Evolutionary conservation across 2,113 vertebrate species (phyloP).

Genomic region (Martes martes): DNA sequence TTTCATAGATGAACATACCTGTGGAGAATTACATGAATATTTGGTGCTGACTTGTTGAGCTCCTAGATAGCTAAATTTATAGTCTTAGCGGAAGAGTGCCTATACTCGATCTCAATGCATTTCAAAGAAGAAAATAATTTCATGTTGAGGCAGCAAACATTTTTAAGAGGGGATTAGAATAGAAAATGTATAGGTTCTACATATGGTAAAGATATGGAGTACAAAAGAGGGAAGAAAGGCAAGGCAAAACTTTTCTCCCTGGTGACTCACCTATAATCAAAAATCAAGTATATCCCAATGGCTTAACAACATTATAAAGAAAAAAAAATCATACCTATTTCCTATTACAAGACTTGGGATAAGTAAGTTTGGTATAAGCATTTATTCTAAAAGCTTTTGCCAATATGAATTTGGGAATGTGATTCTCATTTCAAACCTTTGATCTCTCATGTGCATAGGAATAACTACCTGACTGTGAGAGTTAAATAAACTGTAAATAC

Average conservation of each 20-base stretch:
- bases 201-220: neutral
- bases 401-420: neutral
- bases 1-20: conserved; percentile 63
- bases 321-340: neutral
- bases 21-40: conserved; percentile 40
- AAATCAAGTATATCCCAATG: neutral
- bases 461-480: neutral
- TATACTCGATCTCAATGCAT: neutral
- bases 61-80: conserved; percentile 54
- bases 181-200: neutral
- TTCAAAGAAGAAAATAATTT: conserved; percentile 3
- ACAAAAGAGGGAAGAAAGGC: neutral
- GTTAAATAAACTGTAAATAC: neutral
- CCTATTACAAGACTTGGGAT: neutral
- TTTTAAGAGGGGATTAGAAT: neutral
- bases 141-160: neutral
- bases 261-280: neutral
- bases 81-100: conserved; percentile 14
- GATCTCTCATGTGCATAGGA: neutral
- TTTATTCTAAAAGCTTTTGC: neutral
- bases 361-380: neutral
- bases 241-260: neutral
- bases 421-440: neutral
- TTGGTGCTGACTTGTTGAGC: conserved; percentile 66
- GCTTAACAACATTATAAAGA: neutral